A percentile compares a stretch with the other conserved stretches of the same genome.
phyloP scores from a whole-genome alignment of 2,113 vertebrate species.

The Scalopus aquaticus region DNA sequence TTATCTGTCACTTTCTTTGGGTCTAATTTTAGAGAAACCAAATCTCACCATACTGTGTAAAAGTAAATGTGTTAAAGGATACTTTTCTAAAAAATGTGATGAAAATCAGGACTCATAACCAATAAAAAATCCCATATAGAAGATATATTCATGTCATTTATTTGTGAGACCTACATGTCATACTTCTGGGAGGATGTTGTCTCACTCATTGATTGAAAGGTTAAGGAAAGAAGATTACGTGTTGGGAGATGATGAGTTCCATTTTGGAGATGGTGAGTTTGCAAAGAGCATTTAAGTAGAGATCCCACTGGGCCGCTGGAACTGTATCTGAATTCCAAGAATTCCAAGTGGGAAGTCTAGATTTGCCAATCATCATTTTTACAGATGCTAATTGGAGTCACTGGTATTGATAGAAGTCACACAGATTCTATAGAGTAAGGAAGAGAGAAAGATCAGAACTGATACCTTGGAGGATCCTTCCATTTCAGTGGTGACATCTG shows the following conservation, averaged over 20 bases:
- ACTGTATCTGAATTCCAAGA: background rate
- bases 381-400: slow-evolving; percentile 27
- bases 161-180: background rate
- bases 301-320: background rate
- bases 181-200: background rate
- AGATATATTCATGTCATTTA: slow-evolving; percentile 11
- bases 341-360: background rate
- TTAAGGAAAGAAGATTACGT: background rate
- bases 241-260: background rate
- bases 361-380: slow-evolving; percentile 19
- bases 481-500: slow-evolving; percentile 41
- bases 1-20: background rate
- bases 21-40: background rate
- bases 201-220: background rate
- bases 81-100: background rate
- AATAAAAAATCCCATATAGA: background rate
- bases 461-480: slow-evolving; percentile 8
- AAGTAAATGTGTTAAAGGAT: background rate
- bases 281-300: background rate
- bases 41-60: background rate
- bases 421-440: slow-evolving; percentile 33
- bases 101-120: background rate
- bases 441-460: background rate
- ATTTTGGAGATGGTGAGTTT: background rate
- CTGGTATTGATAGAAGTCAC: slow-evolving; percentile 3